A percentile compares a stretch with the other conserved stretches of the same genome.
Conservation (phyloP, 92 coral and sea anemone species). For the Blastomussa wellsi region DNA sequence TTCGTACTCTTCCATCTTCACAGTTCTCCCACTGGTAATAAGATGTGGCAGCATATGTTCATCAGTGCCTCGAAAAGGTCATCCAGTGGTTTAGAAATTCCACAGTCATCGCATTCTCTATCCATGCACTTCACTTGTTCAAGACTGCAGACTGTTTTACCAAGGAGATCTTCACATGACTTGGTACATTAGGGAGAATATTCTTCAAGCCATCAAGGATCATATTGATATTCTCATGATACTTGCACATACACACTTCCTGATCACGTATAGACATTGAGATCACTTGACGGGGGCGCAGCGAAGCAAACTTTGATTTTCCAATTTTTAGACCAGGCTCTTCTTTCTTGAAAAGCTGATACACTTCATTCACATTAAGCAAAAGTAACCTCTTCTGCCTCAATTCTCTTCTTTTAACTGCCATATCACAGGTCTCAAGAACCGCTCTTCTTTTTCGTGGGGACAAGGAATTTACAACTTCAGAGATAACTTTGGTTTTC, state of each 20-base stretch:
- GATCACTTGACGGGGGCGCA: slow-evolving; percentile 58
- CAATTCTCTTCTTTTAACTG: slow-evolving; percentile 46
- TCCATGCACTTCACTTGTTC: slow-evolving; percentile 48
- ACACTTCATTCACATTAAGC: slow-evolving; percentile 53
- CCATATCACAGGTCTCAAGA: slow-evolving; percentile 25
- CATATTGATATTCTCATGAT: slow-evolving; percentile 58
- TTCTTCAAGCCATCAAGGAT: slow-evolving; percentile 49
- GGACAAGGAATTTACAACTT: slow-evolving; percentile 30
- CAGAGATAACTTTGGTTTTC: slow-evolving; percentile 10
- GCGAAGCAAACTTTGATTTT: slow-evolving; percentile 56
- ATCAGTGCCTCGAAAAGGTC: slow-evolving; percentile 16
- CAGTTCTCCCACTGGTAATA: slow-evolving; percentile 59
- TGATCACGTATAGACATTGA: slow-evolving; percentile 61
- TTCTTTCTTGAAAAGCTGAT: slow-evolving; percentile 45
- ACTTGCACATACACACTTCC: slow-evolving; percentile 47
- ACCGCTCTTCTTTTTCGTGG: slow-evolving; percentile 27
- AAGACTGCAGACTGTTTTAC: slow-evolving; percentile 47
- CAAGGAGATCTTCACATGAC: slow-evolving; percentile 37
- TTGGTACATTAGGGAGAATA: slow-evolving; percentile 38
- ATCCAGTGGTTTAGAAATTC: slow-evolving; percentile 41
- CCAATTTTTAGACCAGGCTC: slow-evolving; percentile 47
- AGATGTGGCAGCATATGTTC: slow-evolving; percentile 39
- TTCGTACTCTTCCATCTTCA: slow-evolving; percentile 26
- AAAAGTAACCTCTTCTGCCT: slow-evolving; percentile 61
- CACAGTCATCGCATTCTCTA: slow-evolving; percentile 64